These are phyloP conservation scores for Aegypius monachus DNA, from an alignment of 2,113 vertebrate species.

Conservation along the genomic window DNA sequence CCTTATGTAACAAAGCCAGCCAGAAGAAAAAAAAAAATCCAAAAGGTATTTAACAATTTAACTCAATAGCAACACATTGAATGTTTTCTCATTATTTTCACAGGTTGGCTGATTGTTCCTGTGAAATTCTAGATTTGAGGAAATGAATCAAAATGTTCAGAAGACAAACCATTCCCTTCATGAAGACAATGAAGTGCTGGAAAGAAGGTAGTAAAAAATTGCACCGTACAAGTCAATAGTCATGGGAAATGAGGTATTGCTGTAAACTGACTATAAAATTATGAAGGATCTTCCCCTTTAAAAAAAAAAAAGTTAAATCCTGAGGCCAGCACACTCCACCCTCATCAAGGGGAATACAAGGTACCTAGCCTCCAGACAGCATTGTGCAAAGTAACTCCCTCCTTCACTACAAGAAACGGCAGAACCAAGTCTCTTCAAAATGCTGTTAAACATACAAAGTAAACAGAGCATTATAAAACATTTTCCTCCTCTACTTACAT, in stretches of 20 bases:
- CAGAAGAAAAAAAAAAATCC: neutral
- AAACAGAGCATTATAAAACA: slow-evolving; percentile 11
- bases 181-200: neutral
- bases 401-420: neutral
- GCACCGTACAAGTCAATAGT: rapidly evolving
- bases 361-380: neutral
- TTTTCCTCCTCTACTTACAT: neutral
- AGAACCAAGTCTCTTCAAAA: neutral
- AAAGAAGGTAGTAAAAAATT: neutral
- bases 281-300: neutral
- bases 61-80: neutral
- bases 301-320: neutral
- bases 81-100: neutral
- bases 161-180: neutral
- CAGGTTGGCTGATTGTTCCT: neutral
- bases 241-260: neutral
- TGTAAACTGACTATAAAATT: neutral
- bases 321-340: neutral
- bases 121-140: neutral
- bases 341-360: neutral
- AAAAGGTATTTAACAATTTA: neutral
- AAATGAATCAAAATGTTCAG: neutral
- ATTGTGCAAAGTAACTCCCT: neutral
- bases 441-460: neutral
- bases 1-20: neutral